Evolutionary conservation across 2,797 vertebrate species (phyloP).

Genomic region (Thaleichthys pacificus): DNA sequence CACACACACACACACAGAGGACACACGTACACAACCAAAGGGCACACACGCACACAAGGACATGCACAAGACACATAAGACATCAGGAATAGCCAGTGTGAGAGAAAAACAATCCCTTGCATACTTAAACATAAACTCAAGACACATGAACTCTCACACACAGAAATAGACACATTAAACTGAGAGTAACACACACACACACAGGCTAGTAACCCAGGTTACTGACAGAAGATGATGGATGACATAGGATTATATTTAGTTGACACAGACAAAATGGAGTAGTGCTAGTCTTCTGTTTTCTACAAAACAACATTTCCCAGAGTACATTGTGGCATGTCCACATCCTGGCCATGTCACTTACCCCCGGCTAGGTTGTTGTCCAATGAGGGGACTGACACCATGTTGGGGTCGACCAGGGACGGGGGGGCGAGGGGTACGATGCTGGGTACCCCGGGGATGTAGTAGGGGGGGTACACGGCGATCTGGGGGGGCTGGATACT

Average conservation of each 20-base stretch:
- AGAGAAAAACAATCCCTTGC: neutral
- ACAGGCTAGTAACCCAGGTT: constrained; percentile 29
- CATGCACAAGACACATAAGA: constrained; percentile 11
- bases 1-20: constrained; percentile 27
- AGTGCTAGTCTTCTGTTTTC: neutral
- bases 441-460: constrained; percentile 85
- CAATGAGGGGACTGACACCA: constrained; percentile 74
- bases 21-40: neutral
- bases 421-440: constrained; percentile 80
- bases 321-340: neutral
- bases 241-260: constrained; percentile 43
- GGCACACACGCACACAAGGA: constrained; percentile 4
- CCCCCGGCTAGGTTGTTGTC: constrained; percentile 71
- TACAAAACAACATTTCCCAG: neutral
- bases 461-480: constrained; percentile 87
- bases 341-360: constrained; percentile 47
- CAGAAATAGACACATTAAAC: constrained; percentile 1
- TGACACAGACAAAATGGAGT: neutral
- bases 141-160: constrained; percentile 14
- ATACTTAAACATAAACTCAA: constrained; percentile 9
- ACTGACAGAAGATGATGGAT: constrained; percentile 31
- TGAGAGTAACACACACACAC: constrained; percentile 4
- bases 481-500: constrained; percentile 77
- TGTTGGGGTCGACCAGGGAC: constrained; percentile 81
- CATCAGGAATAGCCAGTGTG: no score